phyloP scores from a whole-genome alignment of 1,140 invertebrate species.

The Dufourea novaeangliae region DNA sequence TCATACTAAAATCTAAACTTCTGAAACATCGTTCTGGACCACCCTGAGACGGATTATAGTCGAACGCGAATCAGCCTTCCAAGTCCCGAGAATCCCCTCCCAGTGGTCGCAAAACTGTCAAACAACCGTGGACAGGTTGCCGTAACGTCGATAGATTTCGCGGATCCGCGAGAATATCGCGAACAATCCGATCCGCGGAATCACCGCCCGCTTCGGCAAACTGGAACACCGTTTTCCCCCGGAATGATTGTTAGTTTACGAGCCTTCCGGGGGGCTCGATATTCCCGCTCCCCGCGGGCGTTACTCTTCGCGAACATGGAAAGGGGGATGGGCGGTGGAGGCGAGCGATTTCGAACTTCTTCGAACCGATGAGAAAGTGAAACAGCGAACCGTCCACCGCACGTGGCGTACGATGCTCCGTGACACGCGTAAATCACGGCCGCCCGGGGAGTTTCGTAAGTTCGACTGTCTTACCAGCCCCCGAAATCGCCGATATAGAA shows the following conservation, averaged over 20 bases:
- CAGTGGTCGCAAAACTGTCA: background rate
- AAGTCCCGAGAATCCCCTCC: too few relatives aligned
- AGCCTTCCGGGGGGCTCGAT: background rate
- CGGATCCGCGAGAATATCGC: background rate
- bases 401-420: constrained; percentile 57
- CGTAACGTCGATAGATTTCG: constrained; percentile 2
- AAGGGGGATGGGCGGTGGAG: too few relatives aligned
- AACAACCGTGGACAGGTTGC: background rate
- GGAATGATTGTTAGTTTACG: constrained; percentile 44
- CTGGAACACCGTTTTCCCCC: background rate
- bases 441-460: constrained; percentile 46
- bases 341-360: constrained; percentile 16
- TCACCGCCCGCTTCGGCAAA: background rate
- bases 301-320: constrained; percentile 29
- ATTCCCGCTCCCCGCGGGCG: background rate
- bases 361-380: constrained; percentile 53
- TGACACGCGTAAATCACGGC: constrained; percentile 66
- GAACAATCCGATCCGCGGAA: background rate
- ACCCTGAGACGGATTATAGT: constrained; percentile 3
- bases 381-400: constrained; percentile 56
- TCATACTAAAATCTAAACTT: too few relatives aligned
- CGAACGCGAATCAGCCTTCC: too few relatives aligned
- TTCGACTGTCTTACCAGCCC: constrained; percentile 58
- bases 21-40: too few relatives aligned
- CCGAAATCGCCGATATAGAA: constrained; percentile 56